phyloP scores from a whole-genome alignment of 1,140 invertebrate genomes.

The Cydia fagiglandana region DNA sequence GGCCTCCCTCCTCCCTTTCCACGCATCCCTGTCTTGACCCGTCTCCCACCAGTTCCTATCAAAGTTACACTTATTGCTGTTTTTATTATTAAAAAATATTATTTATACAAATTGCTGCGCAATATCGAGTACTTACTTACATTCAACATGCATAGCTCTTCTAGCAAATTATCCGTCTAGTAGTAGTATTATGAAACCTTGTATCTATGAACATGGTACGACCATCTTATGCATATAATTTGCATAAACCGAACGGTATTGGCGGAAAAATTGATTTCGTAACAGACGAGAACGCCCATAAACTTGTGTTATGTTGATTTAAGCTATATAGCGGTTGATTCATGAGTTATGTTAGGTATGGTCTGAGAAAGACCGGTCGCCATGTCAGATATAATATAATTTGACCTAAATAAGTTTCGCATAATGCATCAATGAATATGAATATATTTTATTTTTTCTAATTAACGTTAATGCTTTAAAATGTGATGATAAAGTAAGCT shows the following conservation, averaged over 20 bases:
- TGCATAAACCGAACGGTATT: slow-evolving; percentile 26
- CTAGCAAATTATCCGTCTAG: slow-evolving; percentile 3
- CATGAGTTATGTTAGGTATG: background rate
- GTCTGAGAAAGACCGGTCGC: background rate
- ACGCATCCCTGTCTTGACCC: no score
- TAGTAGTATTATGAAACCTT: slow-evolving; percentile 11
- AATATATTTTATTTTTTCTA: no score
- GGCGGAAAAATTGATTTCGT: slow-evolving; percentile 21
- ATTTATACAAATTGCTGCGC: background rate
- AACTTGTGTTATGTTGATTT: slow-evolving; percentile 19
- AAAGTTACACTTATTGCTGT: no score
- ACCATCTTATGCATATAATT: slow-evolving; percentile 30
- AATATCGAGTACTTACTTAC: background rate
- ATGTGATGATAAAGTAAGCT: no score
- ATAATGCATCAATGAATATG: no score
- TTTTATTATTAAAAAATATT: no score
- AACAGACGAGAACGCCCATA: slow-evolving; percentile 28
- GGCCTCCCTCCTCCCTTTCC: no score
- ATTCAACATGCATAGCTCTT: slow-evolving; percentile 3
- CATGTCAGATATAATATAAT: background rate
- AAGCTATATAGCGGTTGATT: background rate
- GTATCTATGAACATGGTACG: slow-evolving; percentile 9
- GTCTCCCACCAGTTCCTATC: no score
- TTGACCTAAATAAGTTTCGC: no score
- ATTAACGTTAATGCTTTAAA: no score